A percentile compares a stretch with the other conserved stretches of the same genome.
phyloP scores from a whole-genome alignment of 2,888 invertebrate species.

The Eristalinus aeneus region DNA sequence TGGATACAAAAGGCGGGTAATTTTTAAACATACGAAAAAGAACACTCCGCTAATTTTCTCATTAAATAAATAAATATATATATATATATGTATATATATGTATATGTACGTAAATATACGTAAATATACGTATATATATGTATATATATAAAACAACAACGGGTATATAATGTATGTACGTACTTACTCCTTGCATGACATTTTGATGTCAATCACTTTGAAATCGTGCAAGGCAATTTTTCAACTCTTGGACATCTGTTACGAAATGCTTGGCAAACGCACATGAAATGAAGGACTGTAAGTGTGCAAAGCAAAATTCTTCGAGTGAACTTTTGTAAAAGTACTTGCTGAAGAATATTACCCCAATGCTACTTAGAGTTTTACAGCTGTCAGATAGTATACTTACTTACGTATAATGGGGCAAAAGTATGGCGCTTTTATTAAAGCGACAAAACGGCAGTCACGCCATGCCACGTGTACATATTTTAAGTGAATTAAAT shows the following conservation, averaged over 20 bases:
- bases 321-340: conserved; percentile 48
- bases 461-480: conserved; percentile 68
- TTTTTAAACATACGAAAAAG: no score
- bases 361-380: conserved; percentile 19
- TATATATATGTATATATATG: no score
- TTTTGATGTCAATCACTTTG: conserved; percentile 65
- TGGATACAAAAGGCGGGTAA: no score
- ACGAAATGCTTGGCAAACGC: conserved; percentile 38
- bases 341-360: conserved; percentile 40
- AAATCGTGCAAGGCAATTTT: conserved; percentile 46
- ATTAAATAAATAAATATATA: no score
- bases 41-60: no score
- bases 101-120: background rate
- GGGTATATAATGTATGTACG: background rate
- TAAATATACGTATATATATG: background rate
- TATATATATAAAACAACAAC: background rate
- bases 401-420: conserved; percentile 34
- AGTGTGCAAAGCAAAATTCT: conserved; percentile 41
- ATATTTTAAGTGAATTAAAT: conserved; percentile 58
- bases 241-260: conserved; percentile 67
- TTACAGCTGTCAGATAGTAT: conserved; percentile 44
- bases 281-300: conserved; percentile 21
- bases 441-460: conserved; percentile 43
- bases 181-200: conserved; percentile 55
- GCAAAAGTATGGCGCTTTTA: conserved; percentile 43